Evolutionary conservation across 2,888 invertebrate species (phyloP), one percentile per base, ranked within the genome.

Genomic region (Bhutanitis thaidina): DNA sequence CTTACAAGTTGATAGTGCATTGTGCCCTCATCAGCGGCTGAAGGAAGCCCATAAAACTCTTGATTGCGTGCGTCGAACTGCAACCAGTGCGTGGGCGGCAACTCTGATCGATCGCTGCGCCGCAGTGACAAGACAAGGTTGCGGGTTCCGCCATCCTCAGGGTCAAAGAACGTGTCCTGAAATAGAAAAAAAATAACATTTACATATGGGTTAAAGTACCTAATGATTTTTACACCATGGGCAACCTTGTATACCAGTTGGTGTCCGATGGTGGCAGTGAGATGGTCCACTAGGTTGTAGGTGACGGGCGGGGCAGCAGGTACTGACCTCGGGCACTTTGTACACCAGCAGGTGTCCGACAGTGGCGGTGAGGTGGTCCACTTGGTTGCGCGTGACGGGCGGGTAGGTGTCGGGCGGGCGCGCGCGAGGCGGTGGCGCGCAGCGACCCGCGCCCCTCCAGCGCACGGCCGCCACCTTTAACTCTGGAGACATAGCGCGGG

Each of bases 101-200:
- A 86, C 41, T 92, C 90, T 4, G 91, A 91, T 50, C 94, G 91
- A 63, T 96, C 94, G 59, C 91, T 92, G 53, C 94, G 94, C 40
- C 95, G 90, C 0, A 97, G 86, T 0, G 93, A 92, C 57, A 98
- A 90, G 38, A 92, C 92, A 58, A 98, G 87, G 60, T 92, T 91
- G 37, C 93, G 90, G 0, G 95, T 93, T 56, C 93, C 93, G 12
- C 94, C 94, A 71, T 96, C 96, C 76, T 97, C 96, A 0, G 94
- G 93, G 85, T 97, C 97, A 78, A 93, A 96, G 90, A 97, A 98
- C 1, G 96, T 95, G 71, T 97, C 96, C 92, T 95, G 72, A n/a
- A n/a, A n/a, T n/a, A n/a, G 0, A 50, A 20, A 20, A 5, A 5
- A 20, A 20, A 20, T 20, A 20, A 20, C 20, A 20, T 20, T 20